Percentiles rank a stretch among this genome's conserved stretches.
phyloP scores from a whole-genome alignment of 2,888 invertebrate genomes.

The Aethes cnicana region DNA sequence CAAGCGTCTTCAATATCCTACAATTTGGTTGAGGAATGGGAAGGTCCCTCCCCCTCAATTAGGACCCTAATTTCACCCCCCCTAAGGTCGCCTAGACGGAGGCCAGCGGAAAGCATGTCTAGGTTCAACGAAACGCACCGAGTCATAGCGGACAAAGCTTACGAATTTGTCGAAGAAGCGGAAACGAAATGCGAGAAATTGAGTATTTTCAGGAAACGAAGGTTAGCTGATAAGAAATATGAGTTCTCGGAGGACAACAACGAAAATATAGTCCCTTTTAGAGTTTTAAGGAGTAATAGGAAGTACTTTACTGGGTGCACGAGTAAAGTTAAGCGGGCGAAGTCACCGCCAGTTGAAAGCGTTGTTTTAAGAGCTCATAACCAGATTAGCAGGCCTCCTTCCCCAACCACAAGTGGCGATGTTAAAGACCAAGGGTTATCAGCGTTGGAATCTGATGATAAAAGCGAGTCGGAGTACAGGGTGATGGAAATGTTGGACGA shows the following conservation, averaged over 20 bases:
- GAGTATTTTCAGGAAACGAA: slow-evolving; percentile 91
- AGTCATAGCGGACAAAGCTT: slow-evolving; percentile 87
- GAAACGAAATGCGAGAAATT: slow-evolving; percentile 92
- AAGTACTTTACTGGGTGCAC: slow-evolving; percentile 74
- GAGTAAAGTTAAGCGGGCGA: slow-evolving; percentile 61
- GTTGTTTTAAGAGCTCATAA: slow-evolving; percentile 74
- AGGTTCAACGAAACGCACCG: slow-evolving; percentile 78
- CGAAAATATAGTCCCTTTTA: slow-evolving; percentile 85
- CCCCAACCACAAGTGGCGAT: slow-evolving; percentile 56
- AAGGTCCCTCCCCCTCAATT: slow-evolving; percentile 74
- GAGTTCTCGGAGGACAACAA: slow-evolving; percentile 92
- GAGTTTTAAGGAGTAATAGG: slow-evolving; percentile 82
- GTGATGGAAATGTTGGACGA: slow-evolving; percentile 78
- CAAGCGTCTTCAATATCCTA: slow-evolving; percentile 74
- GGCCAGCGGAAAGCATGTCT: slow-evolving; percentile 78
- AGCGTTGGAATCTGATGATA: slow-evolving; percentile 61
- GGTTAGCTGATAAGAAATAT: slow-evolving; percentile 95
- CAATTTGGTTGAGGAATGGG: slow-evolving; percentile 78
- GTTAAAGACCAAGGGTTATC: slow-evolving; percentile 53
- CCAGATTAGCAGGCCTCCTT: slow-evolving; percentile 66
- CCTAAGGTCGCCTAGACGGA: slow-evolving; percentile 67
- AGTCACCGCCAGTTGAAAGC: slow-evolving; percentile 71
- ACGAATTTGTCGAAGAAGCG: slow-evolving; percentile 92
- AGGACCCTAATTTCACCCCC: slow-evolving; percentile 76
- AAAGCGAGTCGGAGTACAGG: slow-evolving; percentile 75